phyloP scores from a whole-genome alignment of 2,888 invertebrate species.

The Branchellion lobata region DNA sequence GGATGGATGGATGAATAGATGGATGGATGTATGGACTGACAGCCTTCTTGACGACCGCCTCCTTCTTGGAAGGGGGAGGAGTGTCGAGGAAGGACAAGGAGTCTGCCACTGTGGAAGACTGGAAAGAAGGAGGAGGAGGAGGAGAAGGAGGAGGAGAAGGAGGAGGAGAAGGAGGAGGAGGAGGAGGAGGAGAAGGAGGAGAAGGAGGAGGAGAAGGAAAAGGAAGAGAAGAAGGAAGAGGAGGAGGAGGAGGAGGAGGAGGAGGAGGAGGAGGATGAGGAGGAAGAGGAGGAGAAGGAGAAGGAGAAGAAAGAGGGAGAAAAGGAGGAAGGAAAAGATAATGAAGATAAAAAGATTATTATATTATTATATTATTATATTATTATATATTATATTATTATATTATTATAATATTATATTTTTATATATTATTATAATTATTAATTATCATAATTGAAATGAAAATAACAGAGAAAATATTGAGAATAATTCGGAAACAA shows the following conservation, averaged over 20 bases:
- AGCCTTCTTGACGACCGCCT: neutral
- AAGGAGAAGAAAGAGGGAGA: constrained; percentile 22
- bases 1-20: neutral
- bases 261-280: no score
- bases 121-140: no score
- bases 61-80: neutral
- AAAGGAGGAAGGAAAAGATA: neutral
- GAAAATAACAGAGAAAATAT: no score
- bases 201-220: neutral
- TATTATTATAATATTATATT: no score
- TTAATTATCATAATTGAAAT: no score
- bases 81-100: constrained; percentile 12
- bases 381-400: no score
- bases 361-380: no score
- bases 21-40: neutral
- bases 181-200: neutral
- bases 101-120: neutral
- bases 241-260: neutral
- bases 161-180: neutral
- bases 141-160: neutral
- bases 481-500: no score
- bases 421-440: no score
- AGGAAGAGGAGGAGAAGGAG: no score
- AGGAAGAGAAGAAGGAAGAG: neutral
- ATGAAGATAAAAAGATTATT: no score